Percentiles rank a stretch among this genome's conserved stretches.
Conservation (phyloP, 1,140 invertebrate species). For the Eriocheir sinensis region DNA sequence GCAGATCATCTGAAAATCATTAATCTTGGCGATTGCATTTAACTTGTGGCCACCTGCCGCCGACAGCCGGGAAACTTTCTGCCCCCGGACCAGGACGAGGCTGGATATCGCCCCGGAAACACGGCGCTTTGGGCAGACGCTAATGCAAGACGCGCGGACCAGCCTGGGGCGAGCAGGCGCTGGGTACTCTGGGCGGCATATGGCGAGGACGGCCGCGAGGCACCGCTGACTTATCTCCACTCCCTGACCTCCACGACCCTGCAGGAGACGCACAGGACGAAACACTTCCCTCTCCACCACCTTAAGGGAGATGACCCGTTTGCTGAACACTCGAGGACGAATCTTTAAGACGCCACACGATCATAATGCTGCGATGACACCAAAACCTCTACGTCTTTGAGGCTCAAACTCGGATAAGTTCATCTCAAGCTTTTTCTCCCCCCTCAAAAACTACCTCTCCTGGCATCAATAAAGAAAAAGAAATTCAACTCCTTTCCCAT, state of each 20-base stretch:
- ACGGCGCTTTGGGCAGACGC: not conserved
- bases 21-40: conserved; percentile 46
- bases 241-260: too few relatives aligned
- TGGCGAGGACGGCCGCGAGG: not conserved
- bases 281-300: not conserved
- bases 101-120: not conserved
- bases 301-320: not conserved
- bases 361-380: not conserved
- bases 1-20: conserved; percentile 56
- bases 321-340: not conserved
- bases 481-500: too few relatives aligned
- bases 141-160: not conserved
- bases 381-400: too few relatives aligned
- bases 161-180: not conserved
- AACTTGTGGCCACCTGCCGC: conserved; percentile 34
- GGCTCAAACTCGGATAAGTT: too few relatives aligned
- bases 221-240: not conserved
- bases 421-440: too few relatives aligned
- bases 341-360: not conserved
- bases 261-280: too few relatives aligned
- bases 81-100: not conserved
- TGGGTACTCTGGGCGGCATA: not conserved
- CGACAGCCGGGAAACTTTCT: conserved; percentile 37
- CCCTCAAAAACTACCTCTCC: too few relatives aligned
- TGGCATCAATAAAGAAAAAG: too few relatives aligned